A percentile compares a stretch with the other conserved stretches of the same genome.
Conservation (phyloP, 1,140 invertebrate species). For the Procambarus clarkii region DNA sequence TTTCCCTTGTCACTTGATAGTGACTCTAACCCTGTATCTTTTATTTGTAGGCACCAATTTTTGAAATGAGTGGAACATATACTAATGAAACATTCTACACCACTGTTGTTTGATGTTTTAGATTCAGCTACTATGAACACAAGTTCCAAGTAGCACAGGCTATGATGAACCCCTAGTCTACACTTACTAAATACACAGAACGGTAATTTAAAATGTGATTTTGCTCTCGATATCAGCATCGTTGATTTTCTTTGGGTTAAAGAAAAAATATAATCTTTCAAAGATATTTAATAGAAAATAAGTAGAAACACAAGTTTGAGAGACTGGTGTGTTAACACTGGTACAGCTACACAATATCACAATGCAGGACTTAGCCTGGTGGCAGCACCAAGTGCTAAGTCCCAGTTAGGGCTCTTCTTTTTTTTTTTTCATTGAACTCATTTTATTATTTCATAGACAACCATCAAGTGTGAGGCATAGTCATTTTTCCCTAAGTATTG, state of each 20-base stretch:
- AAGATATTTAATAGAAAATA: slow-evolving; percentile 53
- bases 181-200: too few species aligned
- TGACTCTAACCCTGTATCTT: too few species aligned
- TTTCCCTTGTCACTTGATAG: too few species aligned
- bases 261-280: slow-evolving; percentile 7
- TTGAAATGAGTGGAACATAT: too few species aligned
- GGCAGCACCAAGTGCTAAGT: not conserved
- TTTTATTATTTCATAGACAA: slow-evolving; percentile 12
- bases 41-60: too few species aligned
- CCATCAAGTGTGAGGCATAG: slow-evolving; percentile 24
- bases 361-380: slow-evolving; percentile 19
- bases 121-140: too few species aligned
- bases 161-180: too few species aligned
- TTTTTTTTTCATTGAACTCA: slow-evolving; percentile 3
- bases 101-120: too few species aligned
- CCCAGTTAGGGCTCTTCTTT: not conserved
- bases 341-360: slow-evolving; percentile 41
- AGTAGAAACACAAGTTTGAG: slow-evolving; percentile 43
- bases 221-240: too few species aligned
- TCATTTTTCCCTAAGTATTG: not conserved
- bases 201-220: too few species aligned
- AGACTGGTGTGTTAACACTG: not conserved
- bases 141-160: too few species aligned
- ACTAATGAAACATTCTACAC: too few species aligned
- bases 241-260: not conserved